Conservation (phyloP, 2,888 invertebrate genomes). For the Andrena flavipes region DNA sequence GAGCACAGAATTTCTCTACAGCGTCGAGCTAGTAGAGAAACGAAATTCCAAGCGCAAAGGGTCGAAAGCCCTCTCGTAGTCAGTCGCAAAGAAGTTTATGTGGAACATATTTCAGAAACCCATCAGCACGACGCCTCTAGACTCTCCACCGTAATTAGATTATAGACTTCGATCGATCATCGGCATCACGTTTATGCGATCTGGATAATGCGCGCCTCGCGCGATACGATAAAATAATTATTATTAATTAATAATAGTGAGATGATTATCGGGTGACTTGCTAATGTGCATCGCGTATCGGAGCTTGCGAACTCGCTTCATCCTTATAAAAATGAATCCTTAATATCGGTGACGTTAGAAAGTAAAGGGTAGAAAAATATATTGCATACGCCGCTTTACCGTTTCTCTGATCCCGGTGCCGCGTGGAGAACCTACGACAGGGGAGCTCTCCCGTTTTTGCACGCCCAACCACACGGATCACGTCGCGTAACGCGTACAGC, state of each 20-base stretch:
- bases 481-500: not conserved
- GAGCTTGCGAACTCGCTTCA: conserved; percentile 56
- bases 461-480: conserved; percentile 13
- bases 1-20: not conserved
- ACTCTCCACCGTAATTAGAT: conserved; percentile 28
- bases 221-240: conserved; percentile 26
- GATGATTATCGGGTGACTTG: conserved; percentile 42
- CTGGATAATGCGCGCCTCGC: conserved; percentile 8
- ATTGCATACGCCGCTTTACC: conserved; percentile 59
- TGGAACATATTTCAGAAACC: conserved; percentile 21
- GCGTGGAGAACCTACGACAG: conserved; percentile 32
- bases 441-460: not conserved
- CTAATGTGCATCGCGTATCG: conserved; percentile 62
- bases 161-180: conserved; percentile 15
- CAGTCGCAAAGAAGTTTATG: conserved; percentile 8
- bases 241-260: not conserved
- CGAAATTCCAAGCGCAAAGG: conserved; percentile 27
- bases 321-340: conserved; percentile 49
- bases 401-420: conserved; percentile 47
- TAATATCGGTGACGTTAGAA: conserved; percentile 64
- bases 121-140: conserved; percentile 4
- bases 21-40: not conserved
- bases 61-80: not conserved
- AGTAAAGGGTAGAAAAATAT: conserved; percentile 79
- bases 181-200: conserved; percentile 18